Base-by-base conservation (phyloP, 2,797 vertebrate species). In the Malurus leucopterus region DNA sequence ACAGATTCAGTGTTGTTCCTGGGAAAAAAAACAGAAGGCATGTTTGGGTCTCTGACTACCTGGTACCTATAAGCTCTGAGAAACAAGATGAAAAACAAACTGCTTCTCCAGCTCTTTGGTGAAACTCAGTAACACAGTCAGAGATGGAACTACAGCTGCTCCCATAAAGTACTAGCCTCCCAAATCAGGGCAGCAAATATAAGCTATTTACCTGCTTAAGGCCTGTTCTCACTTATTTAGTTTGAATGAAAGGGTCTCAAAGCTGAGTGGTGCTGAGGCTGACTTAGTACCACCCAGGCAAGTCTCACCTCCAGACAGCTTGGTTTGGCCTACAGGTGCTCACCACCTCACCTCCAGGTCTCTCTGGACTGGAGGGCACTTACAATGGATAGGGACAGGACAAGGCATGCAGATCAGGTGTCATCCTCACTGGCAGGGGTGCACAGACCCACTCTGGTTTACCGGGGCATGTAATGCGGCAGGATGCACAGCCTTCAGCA, bases 1-100 rank as follows among this genome's bases (percentile, higher is more conserved):
- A 93, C 65, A 99, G 97, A 93, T 99, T 98, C 92, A 99, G 94
- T 3, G 99, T 99, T 8, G 99, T 99, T 84, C 99, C 99, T 99
- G 89, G 65, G 94, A 65, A 43, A 22, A 62, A 73, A 63, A 86
- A 82, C 13, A 78, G 8, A 91, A 79, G 50, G 30, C 23, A 54
- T 0, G 0, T 32, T 22, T 46, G 20, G 8, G 36, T 29, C 4
- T 59, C 49, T 22, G 8, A 58, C 10, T 49, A 36, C 24, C 15
- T 32, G 23, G 21, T 3, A 40, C 2, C 49, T 43, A 79, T 53
- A 71, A 70, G 13, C 29, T 86, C 32, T 7, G 5, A 64, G 9
- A 3, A 43, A 27, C 15, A 23, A 24, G 16, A 32, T 8, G 7
- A 61, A 15, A 41, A 34, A 40, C 32, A n/a, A 61, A 4, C 2